Evolutionary conservation across 2,888 invertebrate genomes (phyloP), one percentile per base, ranked within the genome.

Genomic region (Junonia oenone): DNA sequence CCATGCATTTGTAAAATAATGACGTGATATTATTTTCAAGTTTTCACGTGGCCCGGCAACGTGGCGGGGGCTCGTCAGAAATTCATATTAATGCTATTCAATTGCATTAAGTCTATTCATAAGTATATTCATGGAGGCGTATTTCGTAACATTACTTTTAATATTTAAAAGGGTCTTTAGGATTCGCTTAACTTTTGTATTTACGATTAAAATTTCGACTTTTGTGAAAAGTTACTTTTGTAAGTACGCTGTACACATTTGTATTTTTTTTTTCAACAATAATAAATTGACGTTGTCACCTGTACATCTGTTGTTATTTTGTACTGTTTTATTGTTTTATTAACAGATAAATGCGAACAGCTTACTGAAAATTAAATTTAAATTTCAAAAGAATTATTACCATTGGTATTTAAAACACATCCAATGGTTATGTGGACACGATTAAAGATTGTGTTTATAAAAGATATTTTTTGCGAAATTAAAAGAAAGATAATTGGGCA

Each of bases 51-150:
- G 69, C 70, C 13, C 5, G 8, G 26, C 64, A 79, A 84, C 81
- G 86, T 81, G 82, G 31, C 37, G 43, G 35, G 17, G 47, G 66
- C 72, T 68, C 57, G 59, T 68, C 63, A 73, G 67, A 73, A 75
- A 76, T 79, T 81, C 78, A 77, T 79, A 73, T 72, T 60, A 67
- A 76, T 68, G 71, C 71, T 66, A 80, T 80, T 73, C 66, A 79
- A 75, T 81, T 81, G 75, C 76, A 82, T 78, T 75, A 22, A 72
- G 72, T 67, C 65, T 64, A 63, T 68, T 67, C 63, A 66, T 68
- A 72, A 71, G 67, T 68, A 61, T 72, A 72, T 71, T 73, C 68
- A 72, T 68, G 68, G 67, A 67, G 58, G 60, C 64, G 59, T 68
- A 71, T 68, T 71, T 71, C 67, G 69, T 68, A 68, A 69, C 67